These are phyloP conservation scores for Sitta europaea DNA, from an alignment of 2,113 vertebrate genomes.

Conservation along the genomic window DNA sequence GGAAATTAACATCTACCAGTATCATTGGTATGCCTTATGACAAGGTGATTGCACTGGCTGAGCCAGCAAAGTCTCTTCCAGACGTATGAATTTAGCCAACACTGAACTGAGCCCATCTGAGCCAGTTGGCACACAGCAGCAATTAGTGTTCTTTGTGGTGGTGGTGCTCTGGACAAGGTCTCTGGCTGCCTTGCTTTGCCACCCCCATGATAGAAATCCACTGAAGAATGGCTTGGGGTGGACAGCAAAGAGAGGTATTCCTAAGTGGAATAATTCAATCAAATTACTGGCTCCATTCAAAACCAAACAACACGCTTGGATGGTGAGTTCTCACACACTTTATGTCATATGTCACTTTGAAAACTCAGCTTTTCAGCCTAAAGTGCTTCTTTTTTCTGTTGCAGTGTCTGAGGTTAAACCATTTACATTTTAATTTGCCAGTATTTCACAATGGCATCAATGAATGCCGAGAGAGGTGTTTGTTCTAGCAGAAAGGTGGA, in stretches of 20 bases:
- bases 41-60: background rate
- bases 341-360: background rate
- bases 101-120: background rate
- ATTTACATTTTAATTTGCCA: background rate
- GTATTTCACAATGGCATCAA: background rate
- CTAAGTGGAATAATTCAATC: background rate
- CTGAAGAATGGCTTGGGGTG: background rate
- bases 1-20: background rate
- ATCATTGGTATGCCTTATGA: background rate
- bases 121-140: fast-evolving
- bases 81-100: background rate
- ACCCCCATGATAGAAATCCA: background rate
- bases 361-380: background rate
- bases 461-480: background rate
- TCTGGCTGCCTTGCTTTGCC: background rate
- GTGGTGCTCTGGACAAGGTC: background rate
- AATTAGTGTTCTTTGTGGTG: background rate
- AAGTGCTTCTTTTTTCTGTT: background rate
- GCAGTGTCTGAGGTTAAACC: background rate
- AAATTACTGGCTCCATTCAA: background rate
- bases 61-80: background rate
- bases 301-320: background rate
- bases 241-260: background rate
- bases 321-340: background rate
- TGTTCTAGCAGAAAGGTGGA: background rate